Evolutionary conservation across 2,888 invertebrate genomes (phyloP).

Genomic region (Neoitamus cyanurus): DNA sequence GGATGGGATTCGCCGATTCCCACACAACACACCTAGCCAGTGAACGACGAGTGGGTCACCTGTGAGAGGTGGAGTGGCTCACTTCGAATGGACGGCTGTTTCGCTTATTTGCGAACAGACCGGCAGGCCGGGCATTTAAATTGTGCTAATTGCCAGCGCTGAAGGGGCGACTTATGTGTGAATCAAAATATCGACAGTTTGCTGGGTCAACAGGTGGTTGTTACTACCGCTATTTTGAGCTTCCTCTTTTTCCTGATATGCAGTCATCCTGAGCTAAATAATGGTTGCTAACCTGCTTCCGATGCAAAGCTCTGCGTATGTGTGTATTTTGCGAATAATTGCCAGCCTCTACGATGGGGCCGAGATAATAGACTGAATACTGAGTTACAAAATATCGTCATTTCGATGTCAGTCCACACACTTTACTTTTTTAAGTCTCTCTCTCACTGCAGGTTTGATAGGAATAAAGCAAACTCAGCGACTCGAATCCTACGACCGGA

Average conservation of each 20-base stretch:
- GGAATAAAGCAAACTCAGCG: too few species aligned
- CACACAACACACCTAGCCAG: conserved; percentile 11
- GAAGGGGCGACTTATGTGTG: neutral
- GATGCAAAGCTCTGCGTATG: too few species aligned
- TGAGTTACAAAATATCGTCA: too few species aligned
- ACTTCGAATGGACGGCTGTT: neutral
- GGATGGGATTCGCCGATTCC: neutral
- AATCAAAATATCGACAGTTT: neutral
- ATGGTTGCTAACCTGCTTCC: neutral
- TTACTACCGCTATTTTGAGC: neutral
- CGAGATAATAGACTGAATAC: too few species aligned
- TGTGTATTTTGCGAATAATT: too few species aligned
- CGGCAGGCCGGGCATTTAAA: neutral
- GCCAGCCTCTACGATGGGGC: too few species aligned
- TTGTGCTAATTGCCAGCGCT: neutral
- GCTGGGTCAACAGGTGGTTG: neutral
- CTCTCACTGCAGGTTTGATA: too few species aligned
- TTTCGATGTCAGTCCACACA: too few species aligned
- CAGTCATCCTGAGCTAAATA: neutral
- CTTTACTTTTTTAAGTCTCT: too few species aligned
- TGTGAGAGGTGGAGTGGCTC: neutral
- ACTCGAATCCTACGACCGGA: too few species aligned
- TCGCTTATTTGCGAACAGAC: neutral
- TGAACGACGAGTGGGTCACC: conserved; percentile 1
- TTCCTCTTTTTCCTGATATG: neutral